These are phyloP conservation scores for Lonchura striata DNA, from an alignment of 2,113 vertebrate genomes.

Conservation along the genomic window DNA sequence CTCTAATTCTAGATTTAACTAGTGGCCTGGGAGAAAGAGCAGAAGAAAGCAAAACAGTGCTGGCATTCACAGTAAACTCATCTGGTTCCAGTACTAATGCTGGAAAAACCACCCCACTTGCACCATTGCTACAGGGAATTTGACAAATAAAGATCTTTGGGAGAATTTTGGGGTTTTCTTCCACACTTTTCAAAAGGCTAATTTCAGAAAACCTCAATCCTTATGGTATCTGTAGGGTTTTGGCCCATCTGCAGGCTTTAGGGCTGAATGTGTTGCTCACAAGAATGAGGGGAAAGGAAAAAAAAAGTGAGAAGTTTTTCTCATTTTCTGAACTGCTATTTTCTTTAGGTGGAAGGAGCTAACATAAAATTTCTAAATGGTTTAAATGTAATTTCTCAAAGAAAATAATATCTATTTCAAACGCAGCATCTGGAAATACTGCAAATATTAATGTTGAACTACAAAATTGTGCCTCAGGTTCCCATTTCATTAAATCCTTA, in stretches of 20 bases:
- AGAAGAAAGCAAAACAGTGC: neutral
- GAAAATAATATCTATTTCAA: neutral
- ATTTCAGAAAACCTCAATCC: neutral
- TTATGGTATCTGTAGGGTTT: neutral
- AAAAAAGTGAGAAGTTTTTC: neutral
- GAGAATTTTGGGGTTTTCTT: neutral
- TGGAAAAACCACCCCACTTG: neutral
- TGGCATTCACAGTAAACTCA: neutral
- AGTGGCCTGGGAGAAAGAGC: neutral
- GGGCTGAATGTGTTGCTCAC: neutral
- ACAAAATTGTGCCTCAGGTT: neutral
- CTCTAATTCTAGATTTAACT: neutral
- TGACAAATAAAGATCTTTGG: neutral
- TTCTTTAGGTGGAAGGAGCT: neutral
- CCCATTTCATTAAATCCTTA: neutral
- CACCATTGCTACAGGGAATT: neutral
- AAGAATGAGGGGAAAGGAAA: neutral
- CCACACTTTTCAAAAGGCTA: neutral
- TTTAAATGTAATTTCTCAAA: neutral
- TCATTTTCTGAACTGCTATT: neutral
- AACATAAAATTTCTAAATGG: neutral
- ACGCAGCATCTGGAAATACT: neutral
- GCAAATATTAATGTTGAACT: neutral
- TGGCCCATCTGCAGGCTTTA: neutral
- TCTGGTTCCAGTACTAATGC: neutral